Evolutionary conservation across 2,797 vertebrate genomes (phyloP), one percentile per base, ranked within the genome.

Genomic region (Xenops minutus): DNA sequence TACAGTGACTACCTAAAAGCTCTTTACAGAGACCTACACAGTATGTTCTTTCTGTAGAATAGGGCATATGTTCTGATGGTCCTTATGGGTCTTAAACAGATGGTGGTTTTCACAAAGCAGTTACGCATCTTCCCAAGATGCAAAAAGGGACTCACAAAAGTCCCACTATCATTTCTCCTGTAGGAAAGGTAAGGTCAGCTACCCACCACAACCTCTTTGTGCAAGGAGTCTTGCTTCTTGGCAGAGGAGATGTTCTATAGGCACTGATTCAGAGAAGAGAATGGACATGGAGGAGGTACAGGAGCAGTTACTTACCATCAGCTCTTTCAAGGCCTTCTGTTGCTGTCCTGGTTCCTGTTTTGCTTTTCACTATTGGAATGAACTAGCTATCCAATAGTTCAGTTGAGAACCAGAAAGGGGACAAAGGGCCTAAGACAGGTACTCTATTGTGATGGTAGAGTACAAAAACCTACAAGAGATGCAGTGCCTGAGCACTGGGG

Each of bases 211-310:
- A 68, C 30, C 16, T 85, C 18, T 23, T 48, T 44, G 14, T 49
- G 34, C 8, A 3, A 59, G 15, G 10, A 3, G 4, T 20, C 7
- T 0, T 32, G 51, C 16, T 29, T 6, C 59, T 49, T 55, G 21
- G 11, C 41, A 74, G 27, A 73, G 41, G 32, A 85, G 64, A 36
- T 51, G 22, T 6, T 62, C 32, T 19, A 1, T 23, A 34, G 43
- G 21, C 54, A 58, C n/a, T 9, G 34, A 55, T 27, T 58, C 9
- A 1, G 27, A 14, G 30, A 17, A 75, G 10, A 14, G 9, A 58
- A 30, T 10, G 30, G 34, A 18, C 2, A 1, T 29, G 52, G 27
- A 88, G 29, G 27, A 69, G 24, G 14, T 67, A 46, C n/a, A 61
- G 55, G 27, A 82, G 18, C 8, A 12, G 23, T 88, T 81, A 44